Evolutionary conservation across 35 echinoderm and acorn worm species (phyloP).

Genomic region (Heliocidaris tuberculata): DNA sequence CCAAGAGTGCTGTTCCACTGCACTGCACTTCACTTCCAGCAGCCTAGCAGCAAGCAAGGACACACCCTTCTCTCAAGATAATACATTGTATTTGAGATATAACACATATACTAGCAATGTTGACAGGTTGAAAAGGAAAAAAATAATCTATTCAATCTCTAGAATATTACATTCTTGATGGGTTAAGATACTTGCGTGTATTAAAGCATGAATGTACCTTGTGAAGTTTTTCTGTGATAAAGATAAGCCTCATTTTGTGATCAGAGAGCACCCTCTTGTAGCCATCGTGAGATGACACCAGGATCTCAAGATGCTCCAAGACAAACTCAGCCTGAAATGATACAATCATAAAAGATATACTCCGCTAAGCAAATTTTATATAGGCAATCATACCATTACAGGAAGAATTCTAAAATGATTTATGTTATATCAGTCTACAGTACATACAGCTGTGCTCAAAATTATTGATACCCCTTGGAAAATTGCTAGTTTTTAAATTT

Average conservation of each 20-base stretch:
- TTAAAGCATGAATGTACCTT: not conserved
- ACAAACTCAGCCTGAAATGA: conserved; percentile 31
- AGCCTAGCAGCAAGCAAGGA: no score
- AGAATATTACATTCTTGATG: not conserved
- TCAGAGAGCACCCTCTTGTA: not conserved
- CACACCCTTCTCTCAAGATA: no score
- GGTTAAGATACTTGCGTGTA: not conserved
- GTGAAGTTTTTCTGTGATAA: conserved; percentile 23
- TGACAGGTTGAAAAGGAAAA: no score
- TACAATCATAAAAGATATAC: not conserved
- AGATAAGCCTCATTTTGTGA: conserved; percentile 15
- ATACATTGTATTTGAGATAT: no score
- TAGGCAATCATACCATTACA: not conserved
- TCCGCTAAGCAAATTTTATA: no score
- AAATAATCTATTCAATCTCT: not conserved
- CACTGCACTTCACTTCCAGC: no score
- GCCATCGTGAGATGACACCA: not conserved
- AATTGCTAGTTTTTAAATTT: no score
- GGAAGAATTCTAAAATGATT: not conserved
- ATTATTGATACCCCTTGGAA: no score
- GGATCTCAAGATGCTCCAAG: conserved; percentile 29
- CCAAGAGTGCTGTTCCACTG: no score
- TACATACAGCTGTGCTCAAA: no score
- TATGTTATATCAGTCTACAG: no score
- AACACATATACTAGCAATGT: no score